phyloP scores from a whole-genome alignment of 2,113 vertebrate species.

The Pelusios castaneus region DNA sequence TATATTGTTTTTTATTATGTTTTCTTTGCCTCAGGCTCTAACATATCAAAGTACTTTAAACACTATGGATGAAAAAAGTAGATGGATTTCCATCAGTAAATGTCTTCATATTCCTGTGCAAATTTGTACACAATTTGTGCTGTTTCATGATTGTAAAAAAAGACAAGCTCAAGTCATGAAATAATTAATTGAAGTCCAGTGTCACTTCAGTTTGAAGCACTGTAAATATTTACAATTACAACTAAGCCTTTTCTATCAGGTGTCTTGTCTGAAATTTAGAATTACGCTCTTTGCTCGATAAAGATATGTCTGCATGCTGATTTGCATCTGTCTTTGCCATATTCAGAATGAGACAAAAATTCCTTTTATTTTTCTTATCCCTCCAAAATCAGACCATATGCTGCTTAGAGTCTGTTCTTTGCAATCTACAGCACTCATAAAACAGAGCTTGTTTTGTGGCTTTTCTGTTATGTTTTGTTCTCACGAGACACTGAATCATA shows the following conservation, averaged over 20 bases:
- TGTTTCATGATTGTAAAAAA: constrained; percentile 48
- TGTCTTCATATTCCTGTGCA: constrained; percentile 62
- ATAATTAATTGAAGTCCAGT: constrained; percentile 67
- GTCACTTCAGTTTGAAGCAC: constrained; percentile 33
- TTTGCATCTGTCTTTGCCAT: constrained; percentile 65
- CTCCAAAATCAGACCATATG: constrained; percentile 60
- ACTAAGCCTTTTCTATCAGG: background rate
- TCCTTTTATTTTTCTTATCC: constrained; percentile 53
- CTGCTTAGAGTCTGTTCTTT: constrained; percentile 17
- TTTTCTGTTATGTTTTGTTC: background rate
- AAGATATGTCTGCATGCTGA: constrained; percentile 13
- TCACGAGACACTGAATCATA: background rate
- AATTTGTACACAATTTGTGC: constrained; percentile 49
- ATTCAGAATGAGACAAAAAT: constrained; percentile 37
- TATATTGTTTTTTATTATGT: constrained; percentile 76
- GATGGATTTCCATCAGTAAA: constrained; percentile 75
- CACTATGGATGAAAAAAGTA: constrained; percentile 63
- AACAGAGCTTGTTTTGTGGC: background rate
- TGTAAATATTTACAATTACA: constrained; percentile 60
- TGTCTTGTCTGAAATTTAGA: constrained; percentile 33
- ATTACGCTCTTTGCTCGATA: constrained; percentile 51
- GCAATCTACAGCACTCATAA: constrained; percentile 7
- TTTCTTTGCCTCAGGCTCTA: constrained; percentile 75
- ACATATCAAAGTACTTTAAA: constrained; percentile 65
- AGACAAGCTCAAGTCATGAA: background rate